Evolutionary conservation across 2,113 vertebrate species (phyloP).

Genomic region (Vidua macroura): DNA sequence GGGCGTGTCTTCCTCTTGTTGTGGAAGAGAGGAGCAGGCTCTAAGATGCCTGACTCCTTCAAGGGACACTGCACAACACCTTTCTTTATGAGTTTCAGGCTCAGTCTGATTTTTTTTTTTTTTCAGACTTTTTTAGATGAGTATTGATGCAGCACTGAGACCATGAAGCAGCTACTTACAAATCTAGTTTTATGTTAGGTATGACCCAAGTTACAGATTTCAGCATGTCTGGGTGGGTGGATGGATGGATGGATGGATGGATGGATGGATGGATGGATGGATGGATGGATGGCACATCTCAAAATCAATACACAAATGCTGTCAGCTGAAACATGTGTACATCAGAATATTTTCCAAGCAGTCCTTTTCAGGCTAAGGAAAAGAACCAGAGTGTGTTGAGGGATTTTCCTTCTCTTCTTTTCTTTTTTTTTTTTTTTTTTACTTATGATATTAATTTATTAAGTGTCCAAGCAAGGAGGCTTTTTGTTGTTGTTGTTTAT

Average conservation of each 20-base stretch:
- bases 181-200: background rate
- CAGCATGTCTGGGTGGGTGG: background rate
- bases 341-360: background rate
- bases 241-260: background rate
- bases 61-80: background rate
- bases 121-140: background rate
- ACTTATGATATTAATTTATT: background rate
- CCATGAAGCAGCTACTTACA: background rate
- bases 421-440: background rate
- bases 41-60: background rate
- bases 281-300: background rate
- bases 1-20: accelerated
- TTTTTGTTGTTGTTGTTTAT: background rate
- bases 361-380: background rate
- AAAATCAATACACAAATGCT: background rate
- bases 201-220: background rate
- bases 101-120: background rate
- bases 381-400: background rate
- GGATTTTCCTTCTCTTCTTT: background rate
- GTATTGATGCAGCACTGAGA: background rate
- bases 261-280: background rate
- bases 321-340: background rate
- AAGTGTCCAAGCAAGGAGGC: background rate
- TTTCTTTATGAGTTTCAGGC: background rate
- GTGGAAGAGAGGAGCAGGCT: background rate